Evolutionary conservation across 2,888 invertebrate genomes (phyloP).

Genomic region (Ypsolopha scabrella): DNA sequence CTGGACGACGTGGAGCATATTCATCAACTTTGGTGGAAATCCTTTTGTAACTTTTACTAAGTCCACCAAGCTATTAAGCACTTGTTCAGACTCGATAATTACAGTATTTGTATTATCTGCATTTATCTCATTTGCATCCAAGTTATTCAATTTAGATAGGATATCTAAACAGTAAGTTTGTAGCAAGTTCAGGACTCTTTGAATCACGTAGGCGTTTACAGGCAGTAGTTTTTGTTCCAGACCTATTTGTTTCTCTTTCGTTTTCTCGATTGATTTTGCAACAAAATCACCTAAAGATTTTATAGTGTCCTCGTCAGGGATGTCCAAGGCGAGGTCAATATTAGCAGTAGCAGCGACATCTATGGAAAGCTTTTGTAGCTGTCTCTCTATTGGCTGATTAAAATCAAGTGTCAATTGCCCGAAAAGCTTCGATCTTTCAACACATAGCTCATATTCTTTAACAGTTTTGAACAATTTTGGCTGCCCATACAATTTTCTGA

Average conservation of each 20-base stretch:
- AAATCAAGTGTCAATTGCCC: constrained; percentile 33
- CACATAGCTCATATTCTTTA: constrained; percentile 30
- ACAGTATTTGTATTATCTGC: background rate
- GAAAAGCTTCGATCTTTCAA: constrained; percentile 24
- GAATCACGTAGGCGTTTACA: constrained; percentile 63
- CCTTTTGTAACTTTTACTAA: constrained; percentile 24
- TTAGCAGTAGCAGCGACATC: constrained; percentile 23
- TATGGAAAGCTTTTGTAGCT: constrained; percentile 25
- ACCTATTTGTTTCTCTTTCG: constrained; percentile 12
- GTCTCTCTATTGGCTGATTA: constrained; percentile 34
- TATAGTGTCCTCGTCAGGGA: constrained; percentile 27
- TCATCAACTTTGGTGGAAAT: constrained; percentile 35
- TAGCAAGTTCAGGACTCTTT: constrained; percentile 38
- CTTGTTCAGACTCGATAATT: constrained; percentile 8
- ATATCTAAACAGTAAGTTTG: constrained; percentile 27
- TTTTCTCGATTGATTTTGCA: constrained; percentile 15
- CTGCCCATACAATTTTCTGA: constrained; percentile 46
- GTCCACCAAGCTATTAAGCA: constrained; percentile 14
- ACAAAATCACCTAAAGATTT: constrained; percentile 24
- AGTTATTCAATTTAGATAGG: constrained; percentile 11
- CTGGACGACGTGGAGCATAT: constrained; percentile 31
- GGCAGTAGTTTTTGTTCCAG: constrained; percentile 61
- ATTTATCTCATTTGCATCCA: background rate
- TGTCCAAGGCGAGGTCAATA: constrained; percentile 31
- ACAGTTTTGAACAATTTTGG: constrained; percentile 40